phyloP scores from a whole-genome alignment of 2,797 vertebrate genomes.

The Galago senegalensis region DNA sequence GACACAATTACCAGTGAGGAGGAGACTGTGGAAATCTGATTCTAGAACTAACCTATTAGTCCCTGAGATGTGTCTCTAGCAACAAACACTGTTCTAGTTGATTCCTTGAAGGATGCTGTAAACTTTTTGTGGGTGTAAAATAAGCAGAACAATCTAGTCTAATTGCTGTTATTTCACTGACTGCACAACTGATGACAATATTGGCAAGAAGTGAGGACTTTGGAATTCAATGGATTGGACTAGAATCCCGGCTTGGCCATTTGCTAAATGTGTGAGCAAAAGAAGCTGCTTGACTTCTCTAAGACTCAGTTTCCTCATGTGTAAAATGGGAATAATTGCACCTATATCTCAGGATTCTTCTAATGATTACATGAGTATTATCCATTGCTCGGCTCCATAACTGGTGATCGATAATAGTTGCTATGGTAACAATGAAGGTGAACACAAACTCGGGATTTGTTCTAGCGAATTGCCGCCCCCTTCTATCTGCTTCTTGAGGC shows the following conservation, averaged over 20 bases:
- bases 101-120: neutral
- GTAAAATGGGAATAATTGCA: neutral
- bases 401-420: neutral
- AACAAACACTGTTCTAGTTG: neutral
- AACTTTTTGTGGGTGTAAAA: neutral
- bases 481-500: neutral
- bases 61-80: neutral
- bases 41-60: constrained; percentile 26
- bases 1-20: neutral
- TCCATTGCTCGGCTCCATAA: neutral
- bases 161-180: neutral
- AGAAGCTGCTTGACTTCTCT: neutral
- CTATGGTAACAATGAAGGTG: neutral
- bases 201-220: neutral
- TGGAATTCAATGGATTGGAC: neutral
- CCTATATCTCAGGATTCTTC: neutral
- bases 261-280: neutral
- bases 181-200: neutral
- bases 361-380: neutral
- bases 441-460: constrained; percentile 14
- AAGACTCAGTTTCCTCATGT: neutral
- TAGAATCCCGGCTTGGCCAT: neutral
- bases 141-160: neutral
- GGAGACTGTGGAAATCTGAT: neutral
- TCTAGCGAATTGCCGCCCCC: neutral